phyloP scores from a whole-genome alignment of 2,113 vertebrate genomes.

The Bothrops jararaca region DNA sequence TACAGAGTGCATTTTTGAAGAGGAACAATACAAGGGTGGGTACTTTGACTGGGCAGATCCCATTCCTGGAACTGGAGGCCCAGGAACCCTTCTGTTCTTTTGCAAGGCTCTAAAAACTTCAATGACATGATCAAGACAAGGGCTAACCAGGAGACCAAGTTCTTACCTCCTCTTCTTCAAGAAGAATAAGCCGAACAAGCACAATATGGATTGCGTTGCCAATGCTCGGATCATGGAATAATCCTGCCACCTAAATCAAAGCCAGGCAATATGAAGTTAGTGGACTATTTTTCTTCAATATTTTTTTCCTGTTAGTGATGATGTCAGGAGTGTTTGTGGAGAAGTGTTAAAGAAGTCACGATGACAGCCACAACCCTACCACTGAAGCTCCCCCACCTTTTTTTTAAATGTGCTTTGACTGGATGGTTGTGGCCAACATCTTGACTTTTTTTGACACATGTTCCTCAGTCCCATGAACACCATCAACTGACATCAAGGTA shows the following conservation, averaged over 20 bases:
- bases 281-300: conserved; percentile 10
- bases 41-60: neutral
- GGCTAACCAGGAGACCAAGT: neutral
- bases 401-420: neutral
- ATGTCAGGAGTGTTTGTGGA: neutral
- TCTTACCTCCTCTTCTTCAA: conserved; percentile 93
- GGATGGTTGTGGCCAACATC: neutral
- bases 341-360: neutral
- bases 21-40: neutral
- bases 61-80: neutral
- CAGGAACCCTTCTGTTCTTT: neutral
- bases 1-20: neutral
- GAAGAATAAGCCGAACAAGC: conserved; percentile 89
- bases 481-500: neutral
- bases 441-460: neutral
- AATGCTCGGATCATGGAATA: conserved; percentile 94
- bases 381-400: neutral
- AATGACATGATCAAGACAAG: neutral
- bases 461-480: neutral
- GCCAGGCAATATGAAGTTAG: conserved; percentile 51
- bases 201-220: conserved; percentile 95
- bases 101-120: neutral
- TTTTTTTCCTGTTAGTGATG: neutral
- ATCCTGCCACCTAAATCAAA: conserved; percentile 82
- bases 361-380: neutral